Evolutionary conservation across 2,888 invertebrate genomes (phyloP).

Genomic region (Neria commutata): DNA sequence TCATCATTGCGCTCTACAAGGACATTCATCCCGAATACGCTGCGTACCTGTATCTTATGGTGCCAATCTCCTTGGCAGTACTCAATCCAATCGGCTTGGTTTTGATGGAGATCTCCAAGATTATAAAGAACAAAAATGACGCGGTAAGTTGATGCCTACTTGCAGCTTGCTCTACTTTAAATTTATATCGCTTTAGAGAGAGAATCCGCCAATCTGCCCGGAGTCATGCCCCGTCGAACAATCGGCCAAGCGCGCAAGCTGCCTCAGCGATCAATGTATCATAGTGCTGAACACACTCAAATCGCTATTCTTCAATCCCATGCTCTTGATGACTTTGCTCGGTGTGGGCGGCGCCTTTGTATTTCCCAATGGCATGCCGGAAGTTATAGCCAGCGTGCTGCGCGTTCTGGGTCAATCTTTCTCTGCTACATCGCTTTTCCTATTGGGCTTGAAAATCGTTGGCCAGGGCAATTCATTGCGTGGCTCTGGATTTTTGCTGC

Average conservation of each 20-base stretch:
- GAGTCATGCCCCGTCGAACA: constrained; percentile 52
- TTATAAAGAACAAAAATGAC: constrained; percentile 58
- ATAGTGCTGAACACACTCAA: constrained; percentile 65
- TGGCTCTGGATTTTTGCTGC: constrained; percentile 80
- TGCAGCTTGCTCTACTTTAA: background rate
- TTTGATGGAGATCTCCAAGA: constrained; percentile 78
- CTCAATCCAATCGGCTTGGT: constrained; percentile 91
- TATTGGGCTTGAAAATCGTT: constrained; percentile 90
- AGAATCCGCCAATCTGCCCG: constrained; percentile 49
- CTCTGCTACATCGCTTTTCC: constrained; percentile 87
- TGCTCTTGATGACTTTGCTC: constrained; percentile 90
- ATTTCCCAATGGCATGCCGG: constrained; percentile 79
- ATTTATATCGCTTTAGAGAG: constrained; percentile 28
- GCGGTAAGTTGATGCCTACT: constrained; percentile 27
- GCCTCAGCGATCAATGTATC: constrained; percentile 48
- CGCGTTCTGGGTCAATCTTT: constrained; percentile 86
- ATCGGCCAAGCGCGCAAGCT: constrained; percentile 43
- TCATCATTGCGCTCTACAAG: constrained; percentile 84
- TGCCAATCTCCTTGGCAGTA: constrained; percentile 90
- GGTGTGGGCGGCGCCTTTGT: constrained; percentile 85
- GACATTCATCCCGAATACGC: constrained; percentile 88
- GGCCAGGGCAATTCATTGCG: constrained; percentile 82
- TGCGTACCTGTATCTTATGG: constrained; percentile 88
- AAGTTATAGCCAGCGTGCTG: constrained; percentile 75
- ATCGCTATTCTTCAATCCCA: constrained; percentile 84